Base-by-base conservation (phyloP, 2,797 vertebrate genomes). In the Eulemur mongoz region DNA sequence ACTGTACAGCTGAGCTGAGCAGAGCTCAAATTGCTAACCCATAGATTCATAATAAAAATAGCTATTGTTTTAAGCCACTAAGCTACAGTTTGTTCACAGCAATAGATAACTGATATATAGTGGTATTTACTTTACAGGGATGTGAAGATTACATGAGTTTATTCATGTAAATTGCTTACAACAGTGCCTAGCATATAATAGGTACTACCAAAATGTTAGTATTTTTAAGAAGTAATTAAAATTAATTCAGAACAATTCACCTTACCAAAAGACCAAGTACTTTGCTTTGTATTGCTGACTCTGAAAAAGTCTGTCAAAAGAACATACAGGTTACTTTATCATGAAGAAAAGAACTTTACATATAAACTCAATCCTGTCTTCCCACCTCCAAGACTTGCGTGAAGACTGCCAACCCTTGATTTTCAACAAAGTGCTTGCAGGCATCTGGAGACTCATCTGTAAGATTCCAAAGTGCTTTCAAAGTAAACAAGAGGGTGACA, bases 391-490 rank as follows among this genome's bases (percentile, higher is more conserved):
- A 98, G 79, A 99, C 99, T 98, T 98, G 99, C 48, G 99, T 99
- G 87, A 99, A 99, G 87, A 99, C 98, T 57, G 99, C 98, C 92
- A 99, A 97, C 57, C 99, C 99, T 95, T 99, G 99, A 98, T 99
- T 99, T 98, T 99, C 99, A 22, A 99, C 99, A 93, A 99, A 99
- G 98, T 99, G 99, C 92, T 99, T 99, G 98, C 99, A 99, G 82
- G 99, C 99, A 69, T 98, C 99, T 0, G 99, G 99, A 8, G 99
- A 99, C 89, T 99, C 99, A 50, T 99, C 99, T 0, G 99, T 99
- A 84, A 99, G 98, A 98, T 99, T 99, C 99, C 99, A 99, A 90
- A 99, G 99, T 5, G 99, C 99, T 4, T 99, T 99, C 96, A 99
- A 98, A 13, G 99, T 99, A 96, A 99, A 99, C 96, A 99, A 99